Evolutionary conservation across 2,113 vertebrate species (phyloP), one percentile per base, ranked within the genome.

Genomic region (Sciurus niger): DNA sequence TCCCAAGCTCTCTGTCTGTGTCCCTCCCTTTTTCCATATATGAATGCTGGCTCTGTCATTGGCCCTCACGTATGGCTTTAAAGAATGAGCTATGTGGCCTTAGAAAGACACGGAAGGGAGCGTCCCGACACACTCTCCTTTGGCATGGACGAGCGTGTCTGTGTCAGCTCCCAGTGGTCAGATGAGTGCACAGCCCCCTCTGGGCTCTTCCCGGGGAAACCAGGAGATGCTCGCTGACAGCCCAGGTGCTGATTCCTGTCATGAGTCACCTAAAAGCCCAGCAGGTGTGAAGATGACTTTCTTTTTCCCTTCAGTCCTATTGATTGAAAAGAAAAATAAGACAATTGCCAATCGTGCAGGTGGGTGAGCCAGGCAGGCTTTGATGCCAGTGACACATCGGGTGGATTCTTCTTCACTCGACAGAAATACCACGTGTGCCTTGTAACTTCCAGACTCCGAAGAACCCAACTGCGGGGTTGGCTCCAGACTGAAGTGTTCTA

Each of bases 231-330:
- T 93, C 78, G 5, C 3, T 95, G 96, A 97, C 72, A 92, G 91
- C 77, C 92, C 97, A 96, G 97, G 97, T 97, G 96, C 90, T 87
- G 91, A 96, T 98, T 96, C 93, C 79, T 96, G 48, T 98, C 95
- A 98, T 96, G 98, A 98, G 96, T 95, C 98, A 94, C 94, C 97
- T 97, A 63, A 98, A 97, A 98, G 89, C 97, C 96, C 76, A 97
- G 72, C 97, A 98, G 98, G 97, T 98, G 98, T 98, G 97, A 89
- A 93, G 88, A 89, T 93, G 73, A 94, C 98, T 98, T 96, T 92
- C 40, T 83, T 90, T 97, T 98, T 90, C 72, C 80, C 97, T 60
- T 51, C 83, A 86, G 83, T 97, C 70, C 98, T 98, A 94, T 97
- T 97, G 97, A 55, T 97, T 93, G 96, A 40, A 89, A 97, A 94